phyloP scores from a whole-genome alignment of 2,113 vertebrate genomes.

The Spilogale gracilis region DNA sequence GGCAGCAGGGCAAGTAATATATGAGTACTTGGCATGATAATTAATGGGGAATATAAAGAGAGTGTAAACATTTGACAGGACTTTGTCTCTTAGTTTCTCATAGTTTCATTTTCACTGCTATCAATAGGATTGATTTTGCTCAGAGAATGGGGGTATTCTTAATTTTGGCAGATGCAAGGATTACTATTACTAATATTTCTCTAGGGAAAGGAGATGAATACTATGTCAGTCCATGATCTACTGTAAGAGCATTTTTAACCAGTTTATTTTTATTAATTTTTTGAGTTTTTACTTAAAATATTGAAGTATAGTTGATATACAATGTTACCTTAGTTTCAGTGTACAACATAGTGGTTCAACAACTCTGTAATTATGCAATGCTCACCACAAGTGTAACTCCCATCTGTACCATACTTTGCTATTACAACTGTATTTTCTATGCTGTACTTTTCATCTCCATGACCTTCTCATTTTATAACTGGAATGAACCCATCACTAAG shows the following conservation, averaged over 20 bases:
- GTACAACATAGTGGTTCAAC: background rate
- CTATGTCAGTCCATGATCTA: background rate
- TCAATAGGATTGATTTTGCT: background rate
- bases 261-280: background rate
- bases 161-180: background rate
- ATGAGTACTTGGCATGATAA: constrained; percentile 45
- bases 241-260: background rate
- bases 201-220: background rate
- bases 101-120: constrained; percentile 39
- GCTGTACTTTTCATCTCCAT: background rate
- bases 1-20: constrained; percentile 49
- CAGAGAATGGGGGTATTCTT: background rate
- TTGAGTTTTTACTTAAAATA: background rate
- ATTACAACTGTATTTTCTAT: background rate
- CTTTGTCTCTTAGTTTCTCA: constrained; percentile 43
- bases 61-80: background rate
- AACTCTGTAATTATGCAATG: background rate
- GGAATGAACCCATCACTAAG: background rate
- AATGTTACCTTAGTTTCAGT: background rate
- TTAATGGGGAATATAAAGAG: background rate
- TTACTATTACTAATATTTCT: background rate
- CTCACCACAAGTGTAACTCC: background rate
- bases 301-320: background rate
- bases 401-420: background rate
- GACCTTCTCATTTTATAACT: background rate